Base-by-base conservation (phyloP, 2,888 invertebrate species). In the Schrankia costaestrigalis region DNA sequence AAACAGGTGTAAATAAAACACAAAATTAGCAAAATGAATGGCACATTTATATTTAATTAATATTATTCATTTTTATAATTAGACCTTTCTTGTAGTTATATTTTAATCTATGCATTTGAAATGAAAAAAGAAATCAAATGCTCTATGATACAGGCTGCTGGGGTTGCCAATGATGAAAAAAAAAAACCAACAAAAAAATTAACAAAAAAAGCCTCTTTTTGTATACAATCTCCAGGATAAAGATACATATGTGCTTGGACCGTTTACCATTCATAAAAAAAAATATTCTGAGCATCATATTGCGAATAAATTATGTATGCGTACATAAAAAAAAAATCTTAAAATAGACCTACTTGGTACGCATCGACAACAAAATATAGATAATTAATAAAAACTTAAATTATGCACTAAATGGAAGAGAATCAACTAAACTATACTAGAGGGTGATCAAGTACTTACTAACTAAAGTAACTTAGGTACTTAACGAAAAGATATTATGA, bases 31-130 rank as follows among this genome's bases (percentile, higher is more conserved):
- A 89, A 89, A 89, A 89, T 87, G 88, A 87, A 89, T 88, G 89
- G 88, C 88, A 89, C 88, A 87, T 88, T 86, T 86, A 86, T 86
- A 84, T 85, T 88, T 88, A 87, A 89, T 88, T 88, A 88, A 80
- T 78, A 88, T 86, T 86, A 87, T 86, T 80, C 82, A 83, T 85
- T 86, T 86, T 87, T 83, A 86, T 86, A 84, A 83, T 87, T 81
- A 86, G 78, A 86, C 78, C 81, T 85, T 85, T 83, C 76, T 81
- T 79, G 81, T 85, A 78, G 78, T 78, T 75, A 79, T 76, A 68
- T 72, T 75, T 78, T 76, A 82, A 68, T 77, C 78, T 84, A 83
- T 82, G 78, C 78, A 77, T 79, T 76, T 78, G 80, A 83, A 79
- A 60, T 49, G 51, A 58, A 62, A 66, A 57, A 24, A 64, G 57